Evolutionary conservation across 2,888 invertebrate genomes (phyloP).

Genomic region (Falcaria lacertinaria): DNA sequence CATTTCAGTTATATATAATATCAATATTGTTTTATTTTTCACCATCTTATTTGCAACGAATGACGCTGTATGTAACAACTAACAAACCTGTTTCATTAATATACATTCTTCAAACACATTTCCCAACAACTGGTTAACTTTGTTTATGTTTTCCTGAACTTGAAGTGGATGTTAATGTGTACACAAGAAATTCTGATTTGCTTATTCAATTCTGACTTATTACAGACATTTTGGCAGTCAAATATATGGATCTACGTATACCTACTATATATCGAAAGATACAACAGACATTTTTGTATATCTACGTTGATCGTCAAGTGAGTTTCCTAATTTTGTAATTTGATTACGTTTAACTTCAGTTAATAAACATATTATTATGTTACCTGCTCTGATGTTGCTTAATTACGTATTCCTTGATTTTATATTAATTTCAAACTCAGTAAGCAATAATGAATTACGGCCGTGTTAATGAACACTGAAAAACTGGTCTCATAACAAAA

Average conservation of each 20-base stretch:
- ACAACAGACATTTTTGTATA: no score
- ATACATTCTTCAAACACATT: conserved; percentile 3
- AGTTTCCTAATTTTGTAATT: conserved; percentile 12
- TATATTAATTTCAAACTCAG: conserved; percentile 1
- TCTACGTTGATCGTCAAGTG: conserved; percentile 19
- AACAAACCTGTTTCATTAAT: no score
- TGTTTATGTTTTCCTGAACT: conserved; percentile 32
- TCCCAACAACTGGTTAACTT: conserved; percentile 19
- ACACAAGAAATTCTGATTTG: conserved; percentile 20
- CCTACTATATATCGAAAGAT: no score
- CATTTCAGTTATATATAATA: no score
- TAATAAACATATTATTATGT: conserved; percentile 13
- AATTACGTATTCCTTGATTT: conserved; percentile 1
- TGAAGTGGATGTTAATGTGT: conserved; percentile 4
- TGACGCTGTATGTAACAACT: no score
- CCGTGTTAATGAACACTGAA: conserved; percentile 14
- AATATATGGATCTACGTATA: no score
- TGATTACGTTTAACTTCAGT: conserved; percentile 18
- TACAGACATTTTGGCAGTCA: no score
- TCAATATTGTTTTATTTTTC: no score
- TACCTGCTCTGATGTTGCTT: not conserved
- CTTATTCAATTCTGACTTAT: conserved; percentile 28
- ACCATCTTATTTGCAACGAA: no score
- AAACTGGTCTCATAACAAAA: conserved; percentile 7
- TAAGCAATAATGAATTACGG: not conserved